These are phyloP conservation scores for Fulica atra DNA, from an alignment of 2,113 vertebrate species.

Conservation along the genomic window DNA sequence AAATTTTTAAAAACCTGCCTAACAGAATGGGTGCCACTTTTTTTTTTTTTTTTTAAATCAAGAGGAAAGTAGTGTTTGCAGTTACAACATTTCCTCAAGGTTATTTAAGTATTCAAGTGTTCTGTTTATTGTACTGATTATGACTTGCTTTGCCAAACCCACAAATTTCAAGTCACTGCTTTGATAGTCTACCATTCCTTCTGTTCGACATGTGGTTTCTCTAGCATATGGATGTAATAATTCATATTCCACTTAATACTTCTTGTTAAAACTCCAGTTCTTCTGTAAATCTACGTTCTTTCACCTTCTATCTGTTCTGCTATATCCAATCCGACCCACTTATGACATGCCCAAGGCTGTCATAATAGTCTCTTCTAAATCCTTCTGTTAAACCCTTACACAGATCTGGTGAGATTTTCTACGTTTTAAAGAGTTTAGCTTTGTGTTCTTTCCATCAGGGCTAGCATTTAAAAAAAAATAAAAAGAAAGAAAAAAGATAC, in stretches of 20 bases:
- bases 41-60: not conserved
- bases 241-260: slow-evolving; percentile 59
- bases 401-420: slow-evolving; percentile 5
- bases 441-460: not conserved
- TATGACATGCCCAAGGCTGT: not conserved
- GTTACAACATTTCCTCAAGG: slow-evolving; percentile 34
- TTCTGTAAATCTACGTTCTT: slow-evolving; percentile 25
- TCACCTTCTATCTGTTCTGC: slow-evolving; percentile 30
- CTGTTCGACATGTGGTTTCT: slow-evolving; percentile 68
- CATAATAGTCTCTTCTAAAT: not conserved
- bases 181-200: slow-evolving; percentile 58
- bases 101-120: slow-evolving; percentile 48
- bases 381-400: not conserved
- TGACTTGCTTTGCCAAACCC: slow-evolving; percentile 57
- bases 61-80: slow-evolving; percentile 22
- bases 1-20: not conserved
- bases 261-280: slow-evolving; percentile 54
- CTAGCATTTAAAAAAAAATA: not conserved
- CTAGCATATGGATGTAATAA: slow-evolving; percentile 67
- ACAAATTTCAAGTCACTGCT: slow-evolving; percentile 59
- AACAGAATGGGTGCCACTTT: not conserved
- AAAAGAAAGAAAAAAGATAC: not conserved
- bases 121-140: slow-evolving; percentile 67
- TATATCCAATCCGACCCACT: not conserved
- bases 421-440: slow-evolving; percentile 14